phyloP scores from a whole-genome alignment of 2,113 vertebrate genomes.

The Pseudorasbora parva region DNA sequence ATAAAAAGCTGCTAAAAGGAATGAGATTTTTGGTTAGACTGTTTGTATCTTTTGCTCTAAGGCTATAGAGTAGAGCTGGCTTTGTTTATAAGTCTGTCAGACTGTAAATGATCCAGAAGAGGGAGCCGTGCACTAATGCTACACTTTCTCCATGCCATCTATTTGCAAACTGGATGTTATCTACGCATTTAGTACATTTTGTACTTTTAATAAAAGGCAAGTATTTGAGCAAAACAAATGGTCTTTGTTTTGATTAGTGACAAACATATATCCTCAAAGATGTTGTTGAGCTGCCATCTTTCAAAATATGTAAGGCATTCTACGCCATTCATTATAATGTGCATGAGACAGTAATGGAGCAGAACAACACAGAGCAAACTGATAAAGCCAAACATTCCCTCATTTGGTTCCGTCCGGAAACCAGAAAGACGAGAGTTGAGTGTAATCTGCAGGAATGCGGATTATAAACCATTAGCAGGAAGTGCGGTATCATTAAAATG shows the following conservation, averaged over 20 bases:
- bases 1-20: neutral
- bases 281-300: neutral
- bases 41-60: too few relatives aligned
- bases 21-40: neutral
- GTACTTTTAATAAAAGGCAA: neutral
- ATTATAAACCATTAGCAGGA: neutral
- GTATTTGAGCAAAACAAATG: neutral
- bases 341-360: neutral
- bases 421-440: neutral
- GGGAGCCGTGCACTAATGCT: neutral
- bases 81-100: neutral
- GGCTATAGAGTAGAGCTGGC: neutral
- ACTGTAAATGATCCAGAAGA: neutral
- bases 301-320: neutral
- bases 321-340: neutral
- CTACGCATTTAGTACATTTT: neutral
- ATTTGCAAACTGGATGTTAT: neutral
- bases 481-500: neutral
- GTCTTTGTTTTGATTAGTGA: neutral
- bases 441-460: constrained; percentile 21
- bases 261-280: neutral
- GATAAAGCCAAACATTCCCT: neutral
- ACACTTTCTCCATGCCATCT: too few relatives aligned
- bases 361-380: neutral
- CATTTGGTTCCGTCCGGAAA: neutral